These are phyloP conservation scores for Adrianichthys oophorus DNA, from an alignment of 2,797 vertebrate species.

Conservation along the genomic window DNA sequence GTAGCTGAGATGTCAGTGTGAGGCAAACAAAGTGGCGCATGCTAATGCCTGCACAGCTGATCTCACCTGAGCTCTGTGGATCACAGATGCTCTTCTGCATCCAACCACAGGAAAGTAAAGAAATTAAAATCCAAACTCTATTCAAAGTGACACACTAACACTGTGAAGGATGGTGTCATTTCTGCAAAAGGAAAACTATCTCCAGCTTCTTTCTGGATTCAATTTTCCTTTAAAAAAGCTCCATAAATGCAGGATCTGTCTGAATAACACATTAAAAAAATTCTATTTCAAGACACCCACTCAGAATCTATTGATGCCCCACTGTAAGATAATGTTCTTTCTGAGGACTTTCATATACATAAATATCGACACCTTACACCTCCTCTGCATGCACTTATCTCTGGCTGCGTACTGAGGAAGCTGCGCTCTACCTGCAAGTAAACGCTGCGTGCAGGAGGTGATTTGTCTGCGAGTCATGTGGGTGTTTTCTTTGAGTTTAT, in stretches of 20 bases:
- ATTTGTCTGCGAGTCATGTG: constrained; percentile 28
- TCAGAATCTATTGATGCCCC: background rate
- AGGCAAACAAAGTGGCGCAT: constrained; percentile 54
- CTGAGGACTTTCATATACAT: constrained; percentile 9
- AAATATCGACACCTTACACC: constrained; percentile 16
- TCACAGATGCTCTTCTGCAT: constrained; percentile 6
- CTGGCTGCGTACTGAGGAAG: constrained; percentile 13
- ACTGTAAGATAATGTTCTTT: constrained; percentile 14
- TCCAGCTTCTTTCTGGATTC: background rate
- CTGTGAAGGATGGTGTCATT: background rate
- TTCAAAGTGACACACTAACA: background rate
- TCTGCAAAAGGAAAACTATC: background rate
- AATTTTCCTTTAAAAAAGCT: background rate
- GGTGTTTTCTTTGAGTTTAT: constrained; percentile 40
- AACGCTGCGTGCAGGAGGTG: constrained; percentile 12
- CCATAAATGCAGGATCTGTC: background rate
- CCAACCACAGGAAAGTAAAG: background rate
- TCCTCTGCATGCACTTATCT: constrained; percentile 15
- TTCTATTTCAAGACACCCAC: background rate
- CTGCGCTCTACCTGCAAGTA: constrained; percentile 17
- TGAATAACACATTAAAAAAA: background rate
- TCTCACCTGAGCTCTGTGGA: constrained; percentile 2
- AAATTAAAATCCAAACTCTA: constrained; percentile 1
- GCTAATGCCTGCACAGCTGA: constrained; percentile 37
- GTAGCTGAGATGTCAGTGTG: constrained; percentile 30